Percentiles rank a stretch among this genome's conserved stretches.
phyloP scores from a whole-genome alignment of 2,113 vertebrate species.

The Steatornis caripensis region DNA sequence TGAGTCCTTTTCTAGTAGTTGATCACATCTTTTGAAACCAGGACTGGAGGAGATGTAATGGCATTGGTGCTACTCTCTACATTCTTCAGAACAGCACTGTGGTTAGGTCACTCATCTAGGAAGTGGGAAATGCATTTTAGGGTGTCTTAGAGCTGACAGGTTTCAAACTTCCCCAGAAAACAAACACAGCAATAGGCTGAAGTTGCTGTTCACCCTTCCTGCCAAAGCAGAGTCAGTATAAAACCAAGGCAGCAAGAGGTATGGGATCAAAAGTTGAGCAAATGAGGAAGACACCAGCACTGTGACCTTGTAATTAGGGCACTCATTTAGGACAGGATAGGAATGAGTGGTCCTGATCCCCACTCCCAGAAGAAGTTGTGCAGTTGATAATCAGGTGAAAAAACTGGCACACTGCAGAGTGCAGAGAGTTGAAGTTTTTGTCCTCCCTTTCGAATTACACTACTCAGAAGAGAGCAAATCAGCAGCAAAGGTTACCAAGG shows the following conservation, averaged over 20 bases:
- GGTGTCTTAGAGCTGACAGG: background rate
- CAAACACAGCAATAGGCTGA: background rate
- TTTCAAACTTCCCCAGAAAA: background rate
- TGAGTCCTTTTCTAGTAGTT: background rate
- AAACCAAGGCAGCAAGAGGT: background rate
- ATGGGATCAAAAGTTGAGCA: background rate
- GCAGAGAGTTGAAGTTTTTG: background rate
- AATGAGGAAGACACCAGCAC: background rate
- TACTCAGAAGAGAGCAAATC: background rate
- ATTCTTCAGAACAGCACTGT: background rate
- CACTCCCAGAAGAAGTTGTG: background rate
- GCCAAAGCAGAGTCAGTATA: background rate
- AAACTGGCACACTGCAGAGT: background rate
- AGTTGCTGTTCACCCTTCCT: background rate
- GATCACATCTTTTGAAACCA: background rate
- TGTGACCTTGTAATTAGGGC: background rate
- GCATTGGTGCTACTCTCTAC: background rate
- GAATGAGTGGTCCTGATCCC: background rate
- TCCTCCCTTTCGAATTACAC: background rate
- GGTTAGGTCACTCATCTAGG: background rate
- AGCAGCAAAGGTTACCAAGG: background rate
- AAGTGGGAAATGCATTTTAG: background rate
- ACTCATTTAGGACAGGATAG: background rate
- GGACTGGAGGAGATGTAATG: background rate
- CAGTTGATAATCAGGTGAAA: background rate